Evolutionary conservation across 2,113 vertebrate species (phyloP).

Genomic region (Colius striatus): DNA sequence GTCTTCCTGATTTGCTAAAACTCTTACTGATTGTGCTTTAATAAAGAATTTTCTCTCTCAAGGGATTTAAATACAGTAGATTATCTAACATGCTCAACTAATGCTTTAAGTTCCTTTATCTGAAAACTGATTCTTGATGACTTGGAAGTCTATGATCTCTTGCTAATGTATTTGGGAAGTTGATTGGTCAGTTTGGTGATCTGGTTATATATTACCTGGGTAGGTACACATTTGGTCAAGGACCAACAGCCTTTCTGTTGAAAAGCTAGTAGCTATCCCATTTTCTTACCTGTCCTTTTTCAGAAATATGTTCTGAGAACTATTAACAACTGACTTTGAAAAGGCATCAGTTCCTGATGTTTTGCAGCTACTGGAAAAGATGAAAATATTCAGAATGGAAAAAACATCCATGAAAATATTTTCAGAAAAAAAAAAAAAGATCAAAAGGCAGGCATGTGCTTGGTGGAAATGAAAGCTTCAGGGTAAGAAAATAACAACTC

Average conservation of each 20-base stretch:
- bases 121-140: background rate
- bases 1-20: conserved; percentile 30
- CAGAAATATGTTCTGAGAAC: background rate
- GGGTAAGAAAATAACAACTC: background rate
- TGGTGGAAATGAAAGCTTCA: conserved; percentile 3
- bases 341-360: background rate
- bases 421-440: background rate
- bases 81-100: conserved; percentile 44
- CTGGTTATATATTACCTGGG: background rate
- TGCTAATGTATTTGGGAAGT: background rate
- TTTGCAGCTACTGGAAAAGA: background rate
- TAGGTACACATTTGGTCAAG: background rate
- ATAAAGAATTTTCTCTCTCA: conserved; percentile 48
- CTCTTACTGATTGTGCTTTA: conserved; percentile 38
- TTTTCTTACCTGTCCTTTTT: background rate
- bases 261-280: background rate
- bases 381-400: background rate
- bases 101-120: conserved; percentile 2
- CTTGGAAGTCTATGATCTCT: background rate
- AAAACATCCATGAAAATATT: background rate
- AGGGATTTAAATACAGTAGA: conserved; percentile 42
- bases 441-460: background rate
- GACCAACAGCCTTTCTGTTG: background rate
- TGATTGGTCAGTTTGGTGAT: background rate
- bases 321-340: background rate